Percentiles rank a stretch among this genome's conserved stretches.
These are phyloP conservation scores for Anoplius nigerrimus DNA, from an alignment of 2,888 invertebrate genomes.

Conservation along the genomic window DNA sequence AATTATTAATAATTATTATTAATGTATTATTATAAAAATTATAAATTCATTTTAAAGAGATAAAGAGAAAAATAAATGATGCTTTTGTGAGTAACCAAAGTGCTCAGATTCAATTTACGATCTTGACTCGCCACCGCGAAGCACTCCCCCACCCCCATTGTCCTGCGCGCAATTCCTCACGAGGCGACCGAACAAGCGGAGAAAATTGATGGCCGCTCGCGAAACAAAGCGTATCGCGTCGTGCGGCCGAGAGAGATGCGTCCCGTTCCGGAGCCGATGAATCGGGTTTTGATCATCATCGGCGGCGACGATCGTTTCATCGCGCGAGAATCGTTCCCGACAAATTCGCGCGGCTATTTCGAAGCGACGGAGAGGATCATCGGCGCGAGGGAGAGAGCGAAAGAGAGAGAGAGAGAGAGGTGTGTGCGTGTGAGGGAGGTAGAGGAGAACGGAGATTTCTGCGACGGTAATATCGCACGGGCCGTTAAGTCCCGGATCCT, in stretches of 20 bases:
- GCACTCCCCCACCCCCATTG: too few species aligned
- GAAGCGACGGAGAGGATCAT: constrained; percentile 17
- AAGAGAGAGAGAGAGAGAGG: constrained; percentile 8
- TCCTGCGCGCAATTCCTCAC: too few species aligned
- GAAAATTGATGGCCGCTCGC: too few species aligned
- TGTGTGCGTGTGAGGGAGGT: too few species aligned
- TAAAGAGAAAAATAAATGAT: constrained; percentile 73
- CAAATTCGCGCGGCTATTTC: constrained; percentile 57
- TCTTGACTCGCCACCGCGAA: too few species aligned
- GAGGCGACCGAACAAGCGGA: too few species aligned
- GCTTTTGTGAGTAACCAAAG: constrained; percentile 73
- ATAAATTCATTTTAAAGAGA: constrained; percentile 73
- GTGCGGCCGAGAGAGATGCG: too few species aligned
- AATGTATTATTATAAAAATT: constrained; percentile 73
- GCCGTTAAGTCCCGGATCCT: constrained; percentile 69
- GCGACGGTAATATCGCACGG: constrained; percentile 68
- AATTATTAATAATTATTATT: constrained; percentile 60
- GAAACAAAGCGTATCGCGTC: too few species aligned
- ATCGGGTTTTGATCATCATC: too few species aligned
- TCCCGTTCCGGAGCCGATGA: too few species aligned
- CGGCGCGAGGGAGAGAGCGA: constrained; percentile 23
- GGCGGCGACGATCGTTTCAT: too few species aligned
- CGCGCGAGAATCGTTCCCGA: constrained; percentile 11
- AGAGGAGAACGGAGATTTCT: constrained; percentile 47
- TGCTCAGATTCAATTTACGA: constrained; percentile 17